phyloP scores from a whole-genome alignment of 1,140 invertebrate species.

The Drosophila triauraria region DNA sequence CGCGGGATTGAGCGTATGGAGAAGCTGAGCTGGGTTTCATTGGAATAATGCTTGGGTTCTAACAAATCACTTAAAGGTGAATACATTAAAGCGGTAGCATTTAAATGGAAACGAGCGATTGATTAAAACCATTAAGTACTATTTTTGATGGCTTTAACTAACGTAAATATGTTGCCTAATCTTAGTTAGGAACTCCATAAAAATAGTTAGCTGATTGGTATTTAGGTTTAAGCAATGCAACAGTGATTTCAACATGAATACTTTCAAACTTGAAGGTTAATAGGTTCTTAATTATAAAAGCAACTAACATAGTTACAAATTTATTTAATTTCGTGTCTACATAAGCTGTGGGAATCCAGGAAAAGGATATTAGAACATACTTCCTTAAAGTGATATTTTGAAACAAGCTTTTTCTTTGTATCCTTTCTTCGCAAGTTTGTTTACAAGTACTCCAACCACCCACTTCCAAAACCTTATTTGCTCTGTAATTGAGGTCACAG shows the following conservation, averaged over 20 bases:
- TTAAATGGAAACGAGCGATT: background rate
- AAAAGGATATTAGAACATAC: no score
- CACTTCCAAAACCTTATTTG: constrained; percentile 1
- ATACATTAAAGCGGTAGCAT: constrained; percentile 3
- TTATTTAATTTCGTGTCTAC: no score
- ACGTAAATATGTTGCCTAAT: constrained; percentile 4
- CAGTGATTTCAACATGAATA: background rate
- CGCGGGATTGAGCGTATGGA: no score
- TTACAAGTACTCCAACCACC: background rate
- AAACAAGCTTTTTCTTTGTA: background rate
- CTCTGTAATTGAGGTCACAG: constrained; percentile 36
- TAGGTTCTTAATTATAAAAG: background rate
- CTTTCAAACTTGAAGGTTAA: background rate
- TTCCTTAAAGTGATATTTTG: background rate
- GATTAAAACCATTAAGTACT: background rate
- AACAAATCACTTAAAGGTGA: constrained; percentile 20
- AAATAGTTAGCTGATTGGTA: background rate
- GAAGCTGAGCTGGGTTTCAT: background rate
- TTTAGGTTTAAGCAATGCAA: background rate
- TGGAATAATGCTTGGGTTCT: constrained; percentile 6
- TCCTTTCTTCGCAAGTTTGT: background rate
- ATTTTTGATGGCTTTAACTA: background rate
- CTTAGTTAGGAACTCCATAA: background rate
- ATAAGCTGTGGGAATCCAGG: no score
- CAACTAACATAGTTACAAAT: background rate